phyloP scores from a whole-genome alignment of 2,113 vertebrate species.

The Myiagra hebetior region DNA sequence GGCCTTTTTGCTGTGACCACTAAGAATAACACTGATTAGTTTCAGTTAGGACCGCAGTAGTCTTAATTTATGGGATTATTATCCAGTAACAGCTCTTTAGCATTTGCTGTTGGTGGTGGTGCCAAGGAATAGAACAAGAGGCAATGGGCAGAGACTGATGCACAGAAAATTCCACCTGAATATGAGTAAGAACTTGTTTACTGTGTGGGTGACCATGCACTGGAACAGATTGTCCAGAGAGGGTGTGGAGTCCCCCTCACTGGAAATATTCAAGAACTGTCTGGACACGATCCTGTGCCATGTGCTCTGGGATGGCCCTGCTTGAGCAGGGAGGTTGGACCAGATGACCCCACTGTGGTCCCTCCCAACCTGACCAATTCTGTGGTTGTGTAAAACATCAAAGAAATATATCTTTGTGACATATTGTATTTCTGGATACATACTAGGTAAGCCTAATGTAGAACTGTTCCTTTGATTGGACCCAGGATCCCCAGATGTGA shows the following conservation, averaged over 20 bases:
- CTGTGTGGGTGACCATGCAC: neutral
- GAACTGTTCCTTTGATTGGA: neutral
- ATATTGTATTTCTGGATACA: neutral
- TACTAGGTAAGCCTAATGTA: neutral
- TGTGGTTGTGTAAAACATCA: neutral
- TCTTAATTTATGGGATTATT: neutral
- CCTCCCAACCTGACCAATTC: neutral
- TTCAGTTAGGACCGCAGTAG: neutral
- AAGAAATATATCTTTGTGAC: neutral
- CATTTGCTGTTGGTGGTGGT: neutral
- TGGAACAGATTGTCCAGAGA: neutral
- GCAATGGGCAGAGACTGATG: neutral
- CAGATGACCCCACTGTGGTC: neutral
- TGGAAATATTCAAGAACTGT: neutral
- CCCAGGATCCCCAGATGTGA: neutral
- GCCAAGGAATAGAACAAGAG: neutral
- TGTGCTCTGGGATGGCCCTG: neutral
- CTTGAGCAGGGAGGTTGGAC: neutral
- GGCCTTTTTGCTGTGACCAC: neutral
- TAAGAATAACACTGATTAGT: neutral
- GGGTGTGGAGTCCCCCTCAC: neutral
- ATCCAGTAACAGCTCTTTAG: neutral
- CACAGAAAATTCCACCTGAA: neutral
- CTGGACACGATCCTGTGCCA: neutral
- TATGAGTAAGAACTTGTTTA: neutral